phyloP scores from a whole-genome alignment of 2,113 vertebrate genomes.

The Prionailurus viverrinus region DNA sequence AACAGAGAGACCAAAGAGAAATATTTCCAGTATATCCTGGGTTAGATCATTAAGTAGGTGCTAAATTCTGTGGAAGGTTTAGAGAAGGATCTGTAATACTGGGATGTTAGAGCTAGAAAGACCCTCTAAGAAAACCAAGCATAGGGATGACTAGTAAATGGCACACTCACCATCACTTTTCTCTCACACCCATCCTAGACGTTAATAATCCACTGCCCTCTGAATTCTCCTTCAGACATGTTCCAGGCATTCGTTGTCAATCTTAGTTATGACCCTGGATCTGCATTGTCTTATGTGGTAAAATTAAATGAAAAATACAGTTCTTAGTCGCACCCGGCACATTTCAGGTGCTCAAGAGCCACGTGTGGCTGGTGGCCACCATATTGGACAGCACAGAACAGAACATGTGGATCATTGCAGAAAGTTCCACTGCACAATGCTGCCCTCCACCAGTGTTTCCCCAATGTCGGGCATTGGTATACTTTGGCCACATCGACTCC shows the following conservation, averaged over 20 bases:
- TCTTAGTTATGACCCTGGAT: not conserved
- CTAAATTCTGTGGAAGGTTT: not conserved
- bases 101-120: not conserved
- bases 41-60: not conserved
- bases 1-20: not conserved
- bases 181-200: not conserved
- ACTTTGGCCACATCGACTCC: not conserved
- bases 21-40: not conserved
- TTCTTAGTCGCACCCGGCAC: not conserved
- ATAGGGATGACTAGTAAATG: not conserved
- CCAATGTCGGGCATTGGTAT: not conserved
- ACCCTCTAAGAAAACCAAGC: not conserved
- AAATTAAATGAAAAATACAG: not conserved
- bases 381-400: rapidly evolving
- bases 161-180: not conserved
- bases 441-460: not conserved
- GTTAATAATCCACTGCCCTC: not conserved
- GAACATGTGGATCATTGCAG: not conserved
- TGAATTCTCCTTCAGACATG: not conserved
- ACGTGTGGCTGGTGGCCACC: rapidly evolving
- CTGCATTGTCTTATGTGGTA: not conserved
- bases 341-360: not conserved
- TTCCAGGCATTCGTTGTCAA: too few relatives aligned
- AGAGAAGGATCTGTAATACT: not conserved
- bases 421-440: rapidly evolving